Evolutionary conservation across 2,888 invertebrate species (phyloP), one percentile per base, ranked within the genome.

Genomic region (Caenorhabditis becei): DNA sequence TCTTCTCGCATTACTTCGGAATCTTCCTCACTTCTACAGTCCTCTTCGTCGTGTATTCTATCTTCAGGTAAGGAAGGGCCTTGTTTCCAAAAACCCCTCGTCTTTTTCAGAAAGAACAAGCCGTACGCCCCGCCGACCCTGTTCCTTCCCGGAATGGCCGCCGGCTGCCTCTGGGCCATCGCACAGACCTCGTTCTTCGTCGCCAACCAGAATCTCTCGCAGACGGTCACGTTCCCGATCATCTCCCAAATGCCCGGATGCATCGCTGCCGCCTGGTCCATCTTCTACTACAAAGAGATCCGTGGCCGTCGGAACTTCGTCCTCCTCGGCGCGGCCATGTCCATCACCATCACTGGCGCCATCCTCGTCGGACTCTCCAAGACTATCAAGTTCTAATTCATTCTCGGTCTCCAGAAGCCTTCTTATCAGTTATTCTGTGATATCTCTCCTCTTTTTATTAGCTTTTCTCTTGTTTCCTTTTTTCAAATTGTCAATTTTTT

Each of bases 151-250:
- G 92, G 92, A 8, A 84, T 92, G 47, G 78, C 91, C n/a, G 91
- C 92, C 3, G 93, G 93, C 0, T 53, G 91, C 10, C 91, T 93
- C 90, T 93, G 93, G 93, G 92, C 90, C 4, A 83, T 92, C 8
- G 93, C 92, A 23, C 92, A 92, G n/a, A 87, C 91, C 5, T 88
- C 91, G 41, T 93, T 92, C 85, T 93, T 93, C 88, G 87, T 93
- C 16, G 93, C 93, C 28, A 93, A 93, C 87, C 90, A 91, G 70
- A 88, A 89, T 2, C 89, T 93, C 28, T 92, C 92, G 0, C 92
- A 92, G 41, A 77, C 85, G 4, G 85, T 85, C 66, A 91, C 92
- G 24, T 93, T 92, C 80, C 93, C 93, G 16, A 92, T 93, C 56
- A 91, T 92, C 16, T 91, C 92, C 23, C 92, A 92, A 86, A 82